Evolutionary conservation across 30 jellyfish, hydroid and myxozoan species (phyloP).

Genomic region (Hydractinia symbiolongicarpus): DNA sequence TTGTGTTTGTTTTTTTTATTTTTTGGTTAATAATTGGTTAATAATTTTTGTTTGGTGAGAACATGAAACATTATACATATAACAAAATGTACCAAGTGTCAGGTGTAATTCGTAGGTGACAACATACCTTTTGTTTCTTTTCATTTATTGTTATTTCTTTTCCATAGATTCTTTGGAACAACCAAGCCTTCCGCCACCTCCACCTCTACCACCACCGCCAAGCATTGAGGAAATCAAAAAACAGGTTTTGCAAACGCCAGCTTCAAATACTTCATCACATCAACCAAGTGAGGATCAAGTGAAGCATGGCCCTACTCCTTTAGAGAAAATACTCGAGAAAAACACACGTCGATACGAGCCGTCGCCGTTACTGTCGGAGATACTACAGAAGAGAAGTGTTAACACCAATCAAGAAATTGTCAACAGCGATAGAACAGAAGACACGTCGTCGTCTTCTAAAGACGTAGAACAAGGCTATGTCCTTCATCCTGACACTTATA

Average conservation of each 20-base stretch:
- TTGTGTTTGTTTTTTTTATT: too few species aligned
- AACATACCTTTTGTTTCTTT: too few species aligned
- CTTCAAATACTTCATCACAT: background rate
- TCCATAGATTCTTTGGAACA: too few species aligned
- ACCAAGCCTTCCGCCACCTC: slow-evolving; percentile 30
- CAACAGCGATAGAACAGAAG: background rate
- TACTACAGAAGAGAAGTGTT: background rate
- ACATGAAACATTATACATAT: too few species aligned
- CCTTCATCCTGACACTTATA: background rate
- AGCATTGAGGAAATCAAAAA: slow-evolving; percentile 18
- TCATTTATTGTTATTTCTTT: too few species aligned
- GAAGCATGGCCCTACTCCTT: background rate
- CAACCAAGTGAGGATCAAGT: background rate
- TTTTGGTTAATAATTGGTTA: too few species aligned
- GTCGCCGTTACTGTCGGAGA: slow-evolving; percentile 18
- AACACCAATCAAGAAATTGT: background rate
- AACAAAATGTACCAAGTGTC: too few species aligned
- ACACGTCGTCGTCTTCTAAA: background rate
- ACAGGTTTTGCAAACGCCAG: background rate
- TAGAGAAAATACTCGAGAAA: background rate
- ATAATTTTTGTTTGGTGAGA: too few species aligned
- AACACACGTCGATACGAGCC: slow-evolving; percentile 22
- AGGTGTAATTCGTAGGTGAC: too few species aligned
- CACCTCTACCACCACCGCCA: slow-evolving; percentile 26
- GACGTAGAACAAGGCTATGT: background rate